Percentiles rank a stretch among this genome's conserved stretches.
These are phyloP conservation scores for Thereuonema tuberculata DNA, from an alignment of 1,140 invertebrate genomes.

Conservation along the genomic window DNA sequence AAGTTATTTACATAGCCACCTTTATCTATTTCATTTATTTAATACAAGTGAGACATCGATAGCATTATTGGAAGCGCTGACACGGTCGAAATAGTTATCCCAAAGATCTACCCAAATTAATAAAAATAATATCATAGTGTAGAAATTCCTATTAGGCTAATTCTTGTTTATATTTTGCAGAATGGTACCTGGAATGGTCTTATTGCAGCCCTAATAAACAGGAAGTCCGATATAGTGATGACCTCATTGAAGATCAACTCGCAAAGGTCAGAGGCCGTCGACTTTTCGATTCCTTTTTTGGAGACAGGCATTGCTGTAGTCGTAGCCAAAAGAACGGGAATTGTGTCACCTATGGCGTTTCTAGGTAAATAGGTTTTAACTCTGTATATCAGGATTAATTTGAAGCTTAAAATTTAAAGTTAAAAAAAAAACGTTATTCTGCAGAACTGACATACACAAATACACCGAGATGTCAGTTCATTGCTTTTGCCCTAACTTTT, in stretches of 20 bases:
- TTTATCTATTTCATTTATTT: too few species aligned
- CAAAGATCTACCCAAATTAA: not conserved
- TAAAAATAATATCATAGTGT: not conserved
- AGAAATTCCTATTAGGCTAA: not conserved
- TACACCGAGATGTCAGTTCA: not conserved
- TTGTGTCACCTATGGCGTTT: constrained; percentile 97
- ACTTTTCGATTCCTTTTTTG: constrained; percentile 95
- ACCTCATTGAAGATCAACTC: constrained; percentile 96
- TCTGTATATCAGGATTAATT: too few species aligned
- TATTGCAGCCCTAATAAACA: constrained; percentile 79
- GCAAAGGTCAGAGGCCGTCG: constrained; percentile 75
- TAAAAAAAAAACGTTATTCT: too few species aligned
- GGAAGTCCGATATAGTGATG: constrained; percentile 91
- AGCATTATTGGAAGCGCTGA: too few species aligned
- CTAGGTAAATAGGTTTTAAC: constrained; percentile 59
- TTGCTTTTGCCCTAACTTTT: not conserved
- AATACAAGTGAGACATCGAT: too few species aligned
- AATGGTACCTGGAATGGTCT: constrained; percentile 95
- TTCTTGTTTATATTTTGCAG: constrained; percentile 26
- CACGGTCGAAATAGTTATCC: not conserved
- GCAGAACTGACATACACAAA: too few species aligned
- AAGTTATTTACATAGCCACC: too few species aligned
- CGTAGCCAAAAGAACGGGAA: constrained; percentile 91
- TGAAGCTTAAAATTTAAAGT: too few species aligned
- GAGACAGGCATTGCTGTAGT: constrained; percentile 97